Percentiles rank a stretch among this genome's conserved stretches.
These are phyloP conservation scores for Ricordea florida DNA, from an alignment of 92 coral and sea anemone species.

Conservation along the genomic window DNA sequence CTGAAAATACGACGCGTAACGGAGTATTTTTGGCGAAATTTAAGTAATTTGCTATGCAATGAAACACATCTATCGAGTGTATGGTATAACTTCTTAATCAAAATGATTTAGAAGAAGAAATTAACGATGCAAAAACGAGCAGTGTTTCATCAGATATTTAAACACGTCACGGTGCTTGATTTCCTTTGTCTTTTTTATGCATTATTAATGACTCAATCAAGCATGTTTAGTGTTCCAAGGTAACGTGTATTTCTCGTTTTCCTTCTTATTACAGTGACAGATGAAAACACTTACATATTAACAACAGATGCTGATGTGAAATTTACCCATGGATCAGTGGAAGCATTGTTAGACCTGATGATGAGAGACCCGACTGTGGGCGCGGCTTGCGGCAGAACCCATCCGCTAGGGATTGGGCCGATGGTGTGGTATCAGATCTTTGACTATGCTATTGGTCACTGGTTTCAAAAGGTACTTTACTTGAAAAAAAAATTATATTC, in stretches of 20 bases:
- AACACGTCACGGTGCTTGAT: not conserved
- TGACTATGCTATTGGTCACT: slow-evolving; percentile 98
- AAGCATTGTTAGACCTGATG: slow-evolving; percentile 90
- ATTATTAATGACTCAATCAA: too few species aligned
- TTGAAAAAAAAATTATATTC: too few species aligned
- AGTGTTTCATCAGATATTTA: too few species aligned
- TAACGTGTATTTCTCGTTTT: not conserved
- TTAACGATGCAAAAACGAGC: too few species aligned
- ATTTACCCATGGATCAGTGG: slow-evolving; percentile 93
- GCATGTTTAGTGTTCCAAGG: too few species aligned
- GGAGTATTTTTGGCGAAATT: too few species aligned
- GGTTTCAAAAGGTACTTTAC: slow-evolving; percentile 89
- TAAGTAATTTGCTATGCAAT: too few species aligned
- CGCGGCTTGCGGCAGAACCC: slow-evolving; percentile 95
- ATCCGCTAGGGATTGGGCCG: slow-evolving; percentile 93
- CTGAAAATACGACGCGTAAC: too few species aligned
- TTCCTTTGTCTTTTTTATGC: not conserved
- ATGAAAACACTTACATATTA: slow-evolving; percentile 90
- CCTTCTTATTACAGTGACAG: slow-evolving; percentile 56
- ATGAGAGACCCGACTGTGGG: slow-evolving; percentile 85
- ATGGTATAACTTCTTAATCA: too few species aligned
- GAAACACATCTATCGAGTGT: too few species aligned
- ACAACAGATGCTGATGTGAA: slow-evolving; percentile 97
- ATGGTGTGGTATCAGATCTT: slow-evolving; percentile 96
- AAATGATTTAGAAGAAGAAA: too few species aligned